Conservation (phyloP, 2,888 invertebrate genomes). For the Phalangium opilio region DNA sequence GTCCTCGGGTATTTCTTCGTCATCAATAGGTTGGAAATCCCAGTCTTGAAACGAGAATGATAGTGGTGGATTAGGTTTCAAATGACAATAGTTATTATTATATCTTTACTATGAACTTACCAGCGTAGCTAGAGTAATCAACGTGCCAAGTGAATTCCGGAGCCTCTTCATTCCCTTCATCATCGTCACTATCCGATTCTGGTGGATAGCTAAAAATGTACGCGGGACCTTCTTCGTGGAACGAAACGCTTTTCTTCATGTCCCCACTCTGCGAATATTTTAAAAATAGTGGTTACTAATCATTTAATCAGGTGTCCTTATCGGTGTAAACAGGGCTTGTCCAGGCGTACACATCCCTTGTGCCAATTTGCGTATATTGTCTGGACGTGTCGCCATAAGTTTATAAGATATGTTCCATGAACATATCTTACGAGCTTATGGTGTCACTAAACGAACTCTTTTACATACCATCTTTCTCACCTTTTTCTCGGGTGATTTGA, state of each 20-base stretch:
- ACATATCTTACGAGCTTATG: no score
- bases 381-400: no score
- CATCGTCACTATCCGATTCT: constrained; percentile 35
- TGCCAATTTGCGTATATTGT: no score
- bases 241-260: constrained; percentile 55
- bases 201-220: constrained; percentile 70
- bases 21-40: constrained; percentile 29
- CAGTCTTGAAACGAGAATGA: constrained; percentile 28
- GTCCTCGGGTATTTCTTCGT: constrained; percentile 25
- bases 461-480: constrained; percentile 27
- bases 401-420: no score
- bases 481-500: constrained; percentile 45
- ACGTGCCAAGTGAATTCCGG: constrained; percentile 10
- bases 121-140: constrained; percentile 29
- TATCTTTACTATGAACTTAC: constrained; percentile 21
- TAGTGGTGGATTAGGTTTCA: no score
- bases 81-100: no score
- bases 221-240: constrained; percentile 67
- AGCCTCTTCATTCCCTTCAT: constrained; percentile 5
- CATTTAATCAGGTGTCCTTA: no score
- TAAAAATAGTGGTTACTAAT: no score
- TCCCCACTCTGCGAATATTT: constrained; percentile 26
- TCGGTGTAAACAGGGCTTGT: no score
- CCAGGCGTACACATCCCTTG: no score
- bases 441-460: no score